A percentile compares a stretch with the other conserved stretches of the same genome.
Conservation (phyloP, 2,113 vertebrate species). For the Rhea pennata region DNA sequence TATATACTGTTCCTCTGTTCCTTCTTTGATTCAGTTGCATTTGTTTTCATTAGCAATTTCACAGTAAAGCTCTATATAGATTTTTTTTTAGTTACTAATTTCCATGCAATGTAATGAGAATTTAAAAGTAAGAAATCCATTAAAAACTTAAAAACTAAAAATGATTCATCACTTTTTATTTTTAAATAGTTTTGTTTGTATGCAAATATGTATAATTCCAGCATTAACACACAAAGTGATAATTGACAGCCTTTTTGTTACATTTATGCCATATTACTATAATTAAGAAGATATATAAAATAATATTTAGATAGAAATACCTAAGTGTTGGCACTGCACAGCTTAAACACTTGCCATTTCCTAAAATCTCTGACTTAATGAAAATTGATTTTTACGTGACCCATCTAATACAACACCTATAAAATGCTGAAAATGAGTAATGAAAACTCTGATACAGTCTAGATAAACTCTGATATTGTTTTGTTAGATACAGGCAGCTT, state of each 20-base stretch:
- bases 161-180: constrained; percentile 36
- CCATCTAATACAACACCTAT: neutral
- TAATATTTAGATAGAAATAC: constrained; percentile 43
- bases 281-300: constrained; percentile 59
- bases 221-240: constrained; percentile 49
- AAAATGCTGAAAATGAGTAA: neutral
- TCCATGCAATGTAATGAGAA: constrained; percentile 65
- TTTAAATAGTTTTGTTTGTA: constrained; percentile 57
- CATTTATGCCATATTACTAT: constrained; percentile 61
- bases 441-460: neutral
- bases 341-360: neutral
- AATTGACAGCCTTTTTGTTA: constrained; percentile 56
- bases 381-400: neutral
- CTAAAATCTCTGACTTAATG: neutral
- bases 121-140: constrained; percentile 63
- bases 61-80: constrained; percentile 23
- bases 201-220: constrained; percentile 1
- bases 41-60: constrained; percentile 62
- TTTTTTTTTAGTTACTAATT: constrained; percentile 70
- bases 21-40: constrained; percentile 43
- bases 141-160: constrained; percentile 68
- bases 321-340: neutral
- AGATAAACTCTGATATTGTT: neutral
- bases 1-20: constrained; percentile 24
- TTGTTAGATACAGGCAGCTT: neutral